Evolutionary conservation across 2,113 vertebrate genomes (phyloP).

Genomic region (Amphilophus citrinellus): DNA sequence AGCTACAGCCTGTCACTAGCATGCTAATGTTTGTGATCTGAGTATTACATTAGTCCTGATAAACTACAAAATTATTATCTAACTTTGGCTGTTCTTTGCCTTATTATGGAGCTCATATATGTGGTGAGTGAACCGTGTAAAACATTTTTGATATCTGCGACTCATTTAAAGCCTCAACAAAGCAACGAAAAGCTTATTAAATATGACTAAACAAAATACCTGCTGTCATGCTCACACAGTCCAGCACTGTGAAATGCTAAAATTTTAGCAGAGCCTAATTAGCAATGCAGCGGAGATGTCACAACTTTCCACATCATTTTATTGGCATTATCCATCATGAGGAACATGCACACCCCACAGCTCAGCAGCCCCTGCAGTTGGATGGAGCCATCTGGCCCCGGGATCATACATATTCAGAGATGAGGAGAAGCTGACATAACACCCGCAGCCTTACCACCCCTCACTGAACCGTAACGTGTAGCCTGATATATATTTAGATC

Average conservation of each 20-base stretch:
- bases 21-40: not conserved
- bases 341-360: conserved; percentile 6
- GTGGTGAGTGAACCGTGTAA: not conserved
- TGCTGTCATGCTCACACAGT: not conserved
- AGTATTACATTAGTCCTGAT: not conserved
- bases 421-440: conserved; percentile 31
- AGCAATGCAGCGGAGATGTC: conserved; percentile 9
- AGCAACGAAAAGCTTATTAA: not conserved
- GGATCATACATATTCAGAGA: conserved; percentile 32
- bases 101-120: not conserved
- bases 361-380: not conserved
- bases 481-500: conserved; percentile 8
- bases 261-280: not conserved
- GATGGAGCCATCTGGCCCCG: conserved; percentile 45
- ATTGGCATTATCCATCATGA: conserved; percentile 30
- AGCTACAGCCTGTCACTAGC: too few species aligned
- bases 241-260: not conserved
- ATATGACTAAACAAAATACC: not conserved
- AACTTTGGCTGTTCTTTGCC: not conserved
- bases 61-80: not conserved
- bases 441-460: conserved; percentile 1
- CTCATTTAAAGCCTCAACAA: not conserved
- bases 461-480: conserved; percentile 10
- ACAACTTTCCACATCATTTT: not conserved
- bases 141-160: not conserved